Evolutionary conservation across 2,888 invertebrate genomes (phyloP), one percentile per base, ranked within the genome.

Genomic region (Drosophila neutralis): DNA sequence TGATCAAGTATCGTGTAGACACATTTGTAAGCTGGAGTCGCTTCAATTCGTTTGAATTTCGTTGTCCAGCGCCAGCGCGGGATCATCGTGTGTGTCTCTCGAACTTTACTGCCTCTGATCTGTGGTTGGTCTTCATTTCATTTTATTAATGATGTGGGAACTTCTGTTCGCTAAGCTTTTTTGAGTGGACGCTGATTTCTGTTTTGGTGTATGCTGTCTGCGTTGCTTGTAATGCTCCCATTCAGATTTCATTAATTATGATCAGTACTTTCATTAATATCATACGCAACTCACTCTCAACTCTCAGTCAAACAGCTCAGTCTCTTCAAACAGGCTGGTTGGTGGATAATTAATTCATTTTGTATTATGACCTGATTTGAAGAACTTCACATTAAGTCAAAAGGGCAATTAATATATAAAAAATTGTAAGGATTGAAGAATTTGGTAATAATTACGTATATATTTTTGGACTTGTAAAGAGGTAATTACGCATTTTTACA

Each of bases 91-190:
- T 87, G 87, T 86, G 78, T 73, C 79, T 78, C 75, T 36, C 53
- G 61, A 66, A 5, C 65, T 24, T 40, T 52, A 24, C 53, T 69
- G 76, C 29, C 52, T 7, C 33, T 54, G 61, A 62, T 67, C 40
- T 40, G 45, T 64, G 56, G 29, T 27, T 51, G 58, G 56, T 48
- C 40, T 42, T 57, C 42, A 65, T 63, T 75, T 57, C 45, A 61
- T 49, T 63, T 63, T 83, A 84, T 90, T 88, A 90, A 89, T 88
- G 87, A 88, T 90, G 90, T 90, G 88, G 89, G 89, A 87, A 88
- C 80, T 90, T 86, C 89, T 86, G 89, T 89, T 73, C 78, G 52
- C 68, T 63, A 66, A 69, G 57, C 60, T 67, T 67, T 40, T 73
- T 45, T 52, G 42, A 42, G 18, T 42, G 42, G 51, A 63, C 59